Conservation (phyloP, 2,797 vertebrate genomes). For the Bovichtus diacanthus region DNA sequence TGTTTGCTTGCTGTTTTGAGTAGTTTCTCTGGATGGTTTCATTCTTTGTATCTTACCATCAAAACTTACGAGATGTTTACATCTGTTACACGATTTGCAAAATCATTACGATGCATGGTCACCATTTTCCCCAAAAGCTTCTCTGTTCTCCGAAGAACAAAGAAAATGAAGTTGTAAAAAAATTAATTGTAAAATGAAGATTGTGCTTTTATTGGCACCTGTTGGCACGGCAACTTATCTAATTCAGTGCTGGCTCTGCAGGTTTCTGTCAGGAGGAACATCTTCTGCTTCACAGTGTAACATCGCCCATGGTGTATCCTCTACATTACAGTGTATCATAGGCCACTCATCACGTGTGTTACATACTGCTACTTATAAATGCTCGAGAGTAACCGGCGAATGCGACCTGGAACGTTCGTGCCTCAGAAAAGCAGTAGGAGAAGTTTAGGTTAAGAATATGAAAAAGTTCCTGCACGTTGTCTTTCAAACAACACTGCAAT, state of each 20-base stretch:
- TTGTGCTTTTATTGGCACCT: too few species aligned
- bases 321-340: background rate
- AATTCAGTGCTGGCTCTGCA: background rate
- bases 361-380: too few species aligned
- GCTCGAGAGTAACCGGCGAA: background rate
- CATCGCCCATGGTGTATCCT: background rate
- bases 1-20: slow-evolving; percentile 7
- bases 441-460: background rate
- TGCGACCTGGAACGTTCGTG: background rate
- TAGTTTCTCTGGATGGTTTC: too few species aligned
- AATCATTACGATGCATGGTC: too few species aligned
- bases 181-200: too few species aligned
- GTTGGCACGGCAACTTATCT: background rate
- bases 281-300: background rate
- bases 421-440: background rate
- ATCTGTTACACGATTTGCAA: too few species aligned
- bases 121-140: too few species aligned
- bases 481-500: slow-evolving; percentile 12
- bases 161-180: too few species aligned
- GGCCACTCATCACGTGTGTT: too few species aligned
- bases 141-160: too few species aligned
- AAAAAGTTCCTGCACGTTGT: background rate
- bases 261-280: background rate
- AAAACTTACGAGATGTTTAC: too few species aligned
- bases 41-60: too few species aligned